A percentile compares a stretch with the other conserved stretches of the same genome.
phyloP scores from a whole-genome alignment of 1,140 invertebrate species.

The Acromyrmex heyeri region DNA sequence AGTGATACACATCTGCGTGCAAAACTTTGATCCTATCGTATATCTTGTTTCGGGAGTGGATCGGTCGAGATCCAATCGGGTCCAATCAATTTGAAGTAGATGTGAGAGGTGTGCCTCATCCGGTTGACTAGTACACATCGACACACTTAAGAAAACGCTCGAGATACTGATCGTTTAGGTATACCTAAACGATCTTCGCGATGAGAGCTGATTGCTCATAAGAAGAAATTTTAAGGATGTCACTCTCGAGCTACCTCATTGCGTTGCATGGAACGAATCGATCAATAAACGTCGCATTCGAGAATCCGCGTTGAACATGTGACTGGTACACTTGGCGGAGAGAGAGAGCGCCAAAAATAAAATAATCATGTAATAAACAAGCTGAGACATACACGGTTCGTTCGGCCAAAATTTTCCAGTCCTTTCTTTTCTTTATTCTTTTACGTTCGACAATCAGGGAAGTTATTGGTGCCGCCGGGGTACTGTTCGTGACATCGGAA shows the following conservation, averaged over 20 bases:
- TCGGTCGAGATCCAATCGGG: conserved; percentile 62
- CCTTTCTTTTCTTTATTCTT: conserved; percentile 25
- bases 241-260: neutral
- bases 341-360: conserved; percentile 1
- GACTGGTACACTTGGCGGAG: neutral
- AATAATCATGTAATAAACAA: conserved; percentile 7
- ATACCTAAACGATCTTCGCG: neutral
- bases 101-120: conserved; percentile 55
- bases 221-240: conserved; percentile 1
- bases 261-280: conserved; percentile 27
- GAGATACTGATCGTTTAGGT: neutral
- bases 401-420: neutral
- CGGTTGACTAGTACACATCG: conserved; percentile 37
- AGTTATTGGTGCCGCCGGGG: conserved; percentile 12
- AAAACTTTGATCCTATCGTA: conserved; percentile 63
- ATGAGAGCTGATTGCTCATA: conserved; percentile 7
- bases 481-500: conserved; percentile 58
- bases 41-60: conserved; percentile 69
- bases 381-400: neutral
- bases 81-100: conserved; percentile 26
- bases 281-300: conserved; percentile 16
- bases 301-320: conserved; percentile 24
- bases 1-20: conserved; percentile 46
- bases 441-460: conserved; percentile 52
- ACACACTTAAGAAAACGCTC: conserved; percentile 37